phyloP scores from a whole-genome alignment of 2,888 invertebrate species.

The Yponomeuta plumbellus region DNA sequence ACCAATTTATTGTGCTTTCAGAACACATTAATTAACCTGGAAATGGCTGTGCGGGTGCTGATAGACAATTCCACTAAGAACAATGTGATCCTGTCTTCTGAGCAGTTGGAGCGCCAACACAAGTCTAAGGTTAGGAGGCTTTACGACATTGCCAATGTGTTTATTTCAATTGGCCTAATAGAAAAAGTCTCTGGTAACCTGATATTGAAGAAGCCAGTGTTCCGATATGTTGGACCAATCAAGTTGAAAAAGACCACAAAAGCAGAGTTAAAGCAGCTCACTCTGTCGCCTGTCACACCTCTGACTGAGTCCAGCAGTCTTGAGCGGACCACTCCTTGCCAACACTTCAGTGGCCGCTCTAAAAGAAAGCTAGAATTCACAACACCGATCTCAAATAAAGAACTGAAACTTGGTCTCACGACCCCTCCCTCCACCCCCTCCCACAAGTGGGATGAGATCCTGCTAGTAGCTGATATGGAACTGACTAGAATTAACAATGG shows the following conservation, averaged over 20 bases:
- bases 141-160: slow-evolving; percentile 87
- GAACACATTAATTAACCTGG: slow-evolving; percentile 80
- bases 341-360: slow-evolving; percentile 56
- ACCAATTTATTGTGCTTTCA: slow-evolving; percentile 36
- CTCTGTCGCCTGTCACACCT: slow-evolving; percentile 61
- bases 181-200: slow-evolving; percentile 79
- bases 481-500: slow-evolving; percentile 74
- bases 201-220: slow-evolving; percentile 80
- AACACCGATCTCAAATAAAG: slow-evolving; percentile 52
- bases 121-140: slow-evolving; percentile 83
- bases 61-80: slow-evolving; percentile 70
- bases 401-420: slow-evolving; percentile 51
- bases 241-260: slow-evolving; percentile 48
- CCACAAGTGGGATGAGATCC: slow-evolving; percentile 75
- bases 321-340: slow-evolving; percentile 43
- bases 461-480: slow-evolving; percentile 77
- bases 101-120: slow-evolving; percentile 72
- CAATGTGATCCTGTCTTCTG: slow-evolving; percentile 67
- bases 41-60: slow-evolving; percentile 80
- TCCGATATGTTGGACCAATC: slow-evolving; percentile 78
- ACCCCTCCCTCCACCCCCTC: slow-evolving; percentile 67
- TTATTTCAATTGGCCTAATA: slow-evolving; percentile 84
- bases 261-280: slow-evolving; percentile 41
- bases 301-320: slow-evolving; percentile 46
- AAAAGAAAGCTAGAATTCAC: slow-evolving; percentile 70